Base-by-base conservation (phyloP, 2,113 vertebrate species). In the Aegotheles bennettii region DNA sequence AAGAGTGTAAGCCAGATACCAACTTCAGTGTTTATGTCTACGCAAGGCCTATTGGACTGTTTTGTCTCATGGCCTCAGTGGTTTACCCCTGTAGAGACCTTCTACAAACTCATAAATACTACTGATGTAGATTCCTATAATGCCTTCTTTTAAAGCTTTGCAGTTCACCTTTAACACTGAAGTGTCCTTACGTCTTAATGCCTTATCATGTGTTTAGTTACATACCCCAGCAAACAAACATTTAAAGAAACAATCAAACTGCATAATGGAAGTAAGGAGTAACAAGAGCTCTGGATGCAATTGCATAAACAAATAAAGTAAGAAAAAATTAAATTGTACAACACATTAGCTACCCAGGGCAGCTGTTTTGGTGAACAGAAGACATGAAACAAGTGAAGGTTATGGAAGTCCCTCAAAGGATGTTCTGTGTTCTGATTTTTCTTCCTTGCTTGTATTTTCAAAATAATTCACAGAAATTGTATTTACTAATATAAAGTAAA, bases 91-190 rank as follows among this genome's bases (percentile, higher is more conserved):
- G 38, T 2, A 47, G 36, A 89, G 11, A 48, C 45, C 31, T 51
- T 33, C 45, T 45, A 5, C 31, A 89, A 51, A 3, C 24, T 56
- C 28, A 18, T 21, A 68, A 89, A 28, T 9, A 38, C 7, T 51
- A 26, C 5, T 63, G 36, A 61, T 33, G 20, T 5, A 53, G 36
- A 83, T 10, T 77, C 25, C 48, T 40, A 8, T 0, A 33, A 48
- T 36, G 78, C 60, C 20, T 82, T 87, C 33, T 76, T 87, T 65
- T 33, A 84, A 91, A 85, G 87, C 89, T 94, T 91, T 95, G 95
- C 74, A 87, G 35, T 91, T 71, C 48, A 65, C 87, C 81, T 91
- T 91, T 91, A 93, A 91, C 1, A 20, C 78, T 73, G 77, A 94
- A 87, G 80, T 19, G 15, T 53, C 65, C 61, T 91, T 84, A 68